Percentiles rank a stretch among this genome's conserved stretches.
Conservation (phyloP, 2,797 vertebrate species). For the Glyptemys insculpta region DNA sequence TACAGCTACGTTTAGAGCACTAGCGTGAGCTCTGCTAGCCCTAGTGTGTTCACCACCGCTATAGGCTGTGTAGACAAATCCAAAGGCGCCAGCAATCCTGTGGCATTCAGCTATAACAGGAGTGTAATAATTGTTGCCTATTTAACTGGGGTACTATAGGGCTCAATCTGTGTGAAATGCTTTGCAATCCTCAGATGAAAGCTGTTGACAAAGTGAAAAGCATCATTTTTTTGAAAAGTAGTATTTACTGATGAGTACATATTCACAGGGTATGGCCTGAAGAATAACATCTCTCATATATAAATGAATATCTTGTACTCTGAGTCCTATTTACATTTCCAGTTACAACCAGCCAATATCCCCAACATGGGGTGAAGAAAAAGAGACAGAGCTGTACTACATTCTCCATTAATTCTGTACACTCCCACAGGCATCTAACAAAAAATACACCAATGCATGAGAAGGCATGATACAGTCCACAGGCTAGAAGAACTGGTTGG, state of each 20-base stretch:
- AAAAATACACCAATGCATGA: no score
- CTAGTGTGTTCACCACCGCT: no score
- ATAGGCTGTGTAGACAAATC: no score
- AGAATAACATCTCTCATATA: neutral
- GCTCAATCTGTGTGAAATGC: conserved; percentile 47
- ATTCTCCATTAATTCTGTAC: neutral
- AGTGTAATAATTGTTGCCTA: conserved; percentile 1
- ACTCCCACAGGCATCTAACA: no score
- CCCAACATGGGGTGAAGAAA: neutral
- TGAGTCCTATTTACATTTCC: neutral
- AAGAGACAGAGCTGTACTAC: neutral
- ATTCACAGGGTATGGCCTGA: neutral
- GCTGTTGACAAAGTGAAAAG: neutral
- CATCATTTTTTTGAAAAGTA: neutral
- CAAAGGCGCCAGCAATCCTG: no score
- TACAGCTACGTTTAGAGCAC: no score
- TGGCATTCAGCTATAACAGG: neutral
- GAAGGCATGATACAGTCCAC: no score
- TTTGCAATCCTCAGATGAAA: neutral
- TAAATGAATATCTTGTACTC: neutral
- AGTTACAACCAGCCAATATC: neutral
- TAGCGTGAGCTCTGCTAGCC: no score
- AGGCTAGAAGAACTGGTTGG: no score
- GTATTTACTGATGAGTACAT: neutral
- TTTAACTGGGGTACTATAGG: conserved; percentile 44